Evolutionary conservation across 2,797 vertebrate species (phyloP).

Genomic region (Cyprinella venusta): DNA sequence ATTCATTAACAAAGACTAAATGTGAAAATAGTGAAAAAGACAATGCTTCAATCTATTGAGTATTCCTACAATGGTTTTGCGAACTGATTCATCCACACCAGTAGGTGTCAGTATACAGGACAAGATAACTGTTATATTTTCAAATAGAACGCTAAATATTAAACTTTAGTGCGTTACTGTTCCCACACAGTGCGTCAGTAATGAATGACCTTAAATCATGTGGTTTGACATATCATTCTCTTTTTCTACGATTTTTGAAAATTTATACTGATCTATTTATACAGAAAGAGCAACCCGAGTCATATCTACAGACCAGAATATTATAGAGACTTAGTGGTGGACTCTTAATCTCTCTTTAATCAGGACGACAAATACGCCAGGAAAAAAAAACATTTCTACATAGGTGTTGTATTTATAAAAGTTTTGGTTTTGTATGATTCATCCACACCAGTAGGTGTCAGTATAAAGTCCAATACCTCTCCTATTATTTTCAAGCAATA

Average conservation of each 20-base stretch:
- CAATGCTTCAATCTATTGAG: neutral
- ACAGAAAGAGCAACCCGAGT: neutral
- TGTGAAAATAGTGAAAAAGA: neutral
- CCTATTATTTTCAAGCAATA: no score
- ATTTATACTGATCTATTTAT: neutral
- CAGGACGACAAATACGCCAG: neutral
- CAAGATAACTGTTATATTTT: neutral
- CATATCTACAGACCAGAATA: neutral
- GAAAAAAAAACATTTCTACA: neutral
- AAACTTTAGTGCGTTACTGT: neutral
- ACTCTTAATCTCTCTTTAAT: neutral
- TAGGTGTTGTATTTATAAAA: neutral
- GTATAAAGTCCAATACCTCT: no score
- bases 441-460: constrained; percentile 1
- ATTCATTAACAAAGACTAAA: no score
- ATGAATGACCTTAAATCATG: neutral
- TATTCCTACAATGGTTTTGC: neutral
- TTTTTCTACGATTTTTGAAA: neutral
- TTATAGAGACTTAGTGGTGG: neutral
- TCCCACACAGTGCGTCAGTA: neutral
- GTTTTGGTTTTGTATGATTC: neutral
- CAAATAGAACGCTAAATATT: neutral
- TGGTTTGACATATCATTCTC: neutral
- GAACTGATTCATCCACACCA: neutral
- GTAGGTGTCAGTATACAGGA: neutral